phyloP scores from a whole-genome alignment of 2,113 vertebrate genomes.

The Bubo scandiacus region DNA sequence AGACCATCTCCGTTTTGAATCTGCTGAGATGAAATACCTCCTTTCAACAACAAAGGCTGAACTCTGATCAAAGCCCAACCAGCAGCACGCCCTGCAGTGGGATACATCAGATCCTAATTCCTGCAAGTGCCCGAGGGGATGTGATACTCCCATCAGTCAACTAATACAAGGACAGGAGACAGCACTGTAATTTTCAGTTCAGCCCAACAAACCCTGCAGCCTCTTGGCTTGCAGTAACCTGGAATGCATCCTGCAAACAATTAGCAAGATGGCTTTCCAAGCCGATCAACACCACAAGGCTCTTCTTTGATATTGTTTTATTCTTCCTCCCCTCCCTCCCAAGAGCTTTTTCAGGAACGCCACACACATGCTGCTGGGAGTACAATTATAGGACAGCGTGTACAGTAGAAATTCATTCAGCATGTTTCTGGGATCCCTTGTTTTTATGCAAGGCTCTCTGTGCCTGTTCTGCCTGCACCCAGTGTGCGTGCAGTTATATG shows the following conservation, averaged over 20 bases:
- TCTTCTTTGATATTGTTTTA: slow-evolving; percentile 43
- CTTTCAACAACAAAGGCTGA: slow-evolving; percentile 63
- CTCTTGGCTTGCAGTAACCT: slow-evolving; percentile 30
- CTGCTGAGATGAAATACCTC: slow-evolving; percentile 55
- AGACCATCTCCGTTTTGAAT: slow-evolving; percentile 22
- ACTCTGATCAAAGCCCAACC: slow-evolving; percentile 56
- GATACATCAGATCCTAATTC: slow-evolving; percentile 1
- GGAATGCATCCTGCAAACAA: slow-evolving; percentile 48
- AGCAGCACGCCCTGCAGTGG: slow-evolving; percentile 3
- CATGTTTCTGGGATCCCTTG: not conserved
- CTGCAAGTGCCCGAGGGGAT: not conserved
- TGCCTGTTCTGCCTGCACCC: not conserved
- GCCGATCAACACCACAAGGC: not conserved
- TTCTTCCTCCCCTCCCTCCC: not conserved
- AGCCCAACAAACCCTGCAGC: slow-evolving; percentile 32
- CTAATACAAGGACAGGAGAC: slow-evolving; percentile 5
- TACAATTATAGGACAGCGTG: not conserved
- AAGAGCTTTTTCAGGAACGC: slow-evolving; percentile 19
- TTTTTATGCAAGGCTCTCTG: not conserved
- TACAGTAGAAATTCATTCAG: slow-evolving; percentile 6
- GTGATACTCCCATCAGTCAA: slow-evolving; percentile 28
- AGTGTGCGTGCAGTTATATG: not conserved
- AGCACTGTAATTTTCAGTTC: slow-evolving; percentile 23
- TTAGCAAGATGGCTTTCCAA: slow-evolving; percentile 44
- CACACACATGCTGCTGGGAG: not conserved